A percentile compares a stretch with the other conserved stretches of the same genome.
phyloP scores from a whole-genome alignment of 1,140 invertebrate species.

The Drosophila ambigua region DNA sequence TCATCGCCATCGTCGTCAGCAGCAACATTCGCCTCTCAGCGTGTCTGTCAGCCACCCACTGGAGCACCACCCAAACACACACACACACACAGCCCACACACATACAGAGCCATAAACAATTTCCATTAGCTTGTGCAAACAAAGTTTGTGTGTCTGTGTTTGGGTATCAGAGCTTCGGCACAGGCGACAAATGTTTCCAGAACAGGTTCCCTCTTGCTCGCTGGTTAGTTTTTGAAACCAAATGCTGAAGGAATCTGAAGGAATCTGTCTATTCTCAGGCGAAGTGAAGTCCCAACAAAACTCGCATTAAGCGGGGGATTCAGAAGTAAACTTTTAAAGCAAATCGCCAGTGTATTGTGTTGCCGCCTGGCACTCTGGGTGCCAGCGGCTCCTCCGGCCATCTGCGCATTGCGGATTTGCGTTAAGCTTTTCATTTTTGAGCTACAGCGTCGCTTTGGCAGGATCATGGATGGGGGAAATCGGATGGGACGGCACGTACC shows the following conservation, averaged over 20 bases:
- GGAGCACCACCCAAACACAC: slow-evolving; percentile 14
- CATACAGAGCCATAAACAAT: slow-evolving; percentile 70
- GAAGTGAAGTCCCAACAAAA: neutral
- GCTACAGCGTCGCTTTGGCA: slow-evolving; percentile 52
- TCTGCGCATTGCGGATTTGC: slow-evolving; percentile 67
- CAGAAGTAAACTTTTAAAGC: neutral
- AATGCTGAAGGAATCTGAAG: too few species aligned
- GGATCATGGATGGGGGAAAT: slow-evolving; percentile 39
- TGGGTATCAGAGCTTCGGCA: slow-evolving; percentile 16
- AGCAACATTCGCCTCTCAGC: slow-evolving; percentile 71
- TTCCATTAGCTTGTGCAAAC: slow-evolving; percentile 81
- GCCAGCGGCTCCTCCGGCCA: slow-evolving; percentile 47
- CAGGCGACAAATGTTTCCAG: slow-evolving; percentile 67
- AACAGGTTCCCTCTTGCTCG: slow-evolving; percentile 3
- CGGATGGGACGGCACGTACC: slow-evolving; percentile 41
- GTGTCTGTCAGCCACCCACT: slow-evolving; percentile 32
- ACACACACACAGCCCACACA: slow-evolving; percentile 13
- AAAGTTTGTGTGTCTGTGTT: slow-evolving; percentile 69
- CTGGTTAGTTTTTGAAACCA: too few species aligned
- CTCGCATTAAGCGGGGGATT: neutral
- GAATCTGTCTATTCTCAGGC: too few species aligned
- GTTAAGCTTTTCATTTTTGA: slow-evolving; percentile 81
- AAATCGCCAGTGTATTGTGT: neutral
- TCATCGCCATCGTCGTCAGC: slow-evolving; percentile 49
- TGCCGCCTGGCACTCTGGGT: slow-evolving; percentile 34